Evolutionary conservation across 2,888 invertebrate genomes (phyloP).

Genomic region (Aproaerema taeniolella): DNA sequence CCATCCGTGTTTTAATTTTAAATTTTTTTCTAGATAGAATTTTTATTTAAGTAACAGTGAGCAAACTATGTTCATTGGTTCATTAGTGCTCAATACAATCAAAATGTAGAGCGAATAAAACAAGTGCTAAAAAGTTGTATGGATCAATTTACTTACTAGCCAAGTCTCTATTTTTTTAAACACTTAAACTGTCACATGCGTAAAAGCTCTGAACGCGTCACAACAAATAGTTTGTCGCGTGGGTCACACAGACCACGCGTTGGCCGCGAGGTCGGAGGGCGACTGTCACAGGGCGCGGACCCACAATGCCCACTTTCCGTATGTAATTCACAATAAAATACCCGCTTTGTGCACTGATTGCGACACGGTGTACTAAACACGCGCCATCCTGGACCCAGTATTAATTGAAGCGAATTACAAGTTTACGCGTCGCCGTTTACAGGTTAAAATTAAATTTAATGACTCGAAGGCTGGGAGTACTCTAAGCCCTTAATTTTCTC

Average conservation of each 20-base stretch:
- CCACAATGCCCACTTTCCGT: conserved; percentile 66
- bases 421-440: conserved; percentile 25
- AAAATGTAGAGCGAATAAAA: too few relatives aligned
- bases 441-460: not conserved
- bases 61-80: too few relatives aligned
- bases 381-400: conserved; percentile 36
- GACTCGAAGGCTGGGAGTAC: not conserved
- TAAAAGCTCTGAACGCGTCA: too few relatives aligned
- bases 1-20: too few relatives aligned
- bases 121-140: too few relatives aligned
- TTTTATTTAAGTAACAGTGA: too few relatives aligned
- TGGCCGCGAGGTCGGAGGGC: conserved; percentile 53
- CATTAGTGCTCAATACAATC: too few relatives aligned
- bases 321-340: conserved; percentile 74
- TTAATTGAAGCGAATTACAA: conserved; percentile 34
- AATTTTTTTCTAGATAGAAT: too few relatives aligned
- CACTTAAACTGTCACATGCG: too few relatives aligned
- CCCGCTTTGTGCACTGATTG: conserved; percentile 67
- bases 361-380: conserved; percentile 69
- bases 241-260: conserved; percentile 48
- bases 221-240: too few relatives aligned
- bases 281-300: conserved; percentile 62
- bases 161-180: too few relatives aligned
- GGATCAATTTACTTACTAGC: too few relatives aligned
- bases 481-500: conserved; percentile 2